Conservation (phyloP, 2,113 vertebrate species). For the Notarius lentiginosus region DNA sequence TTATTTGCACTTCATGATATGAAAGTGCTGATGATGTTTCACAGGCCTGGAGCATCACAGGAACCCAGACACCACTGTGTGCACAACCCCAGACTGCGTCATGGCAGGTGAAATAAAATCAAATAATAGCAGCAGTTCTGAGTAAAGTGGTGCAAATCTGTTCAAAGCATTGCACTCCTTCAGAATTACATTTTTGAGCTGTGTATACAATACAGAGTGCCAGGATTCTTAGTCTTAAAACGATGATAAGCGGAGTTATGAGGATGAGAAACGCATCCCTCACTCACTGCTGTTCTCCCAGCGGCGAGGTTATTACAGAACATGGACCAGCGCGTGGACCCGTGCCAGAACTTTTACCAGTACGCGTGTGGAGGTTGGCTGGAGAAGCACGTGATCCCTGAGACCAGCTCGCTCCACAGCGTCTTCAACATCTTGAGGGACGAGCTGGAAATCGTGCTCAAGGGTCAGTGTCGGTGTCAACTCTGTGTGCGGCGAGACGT, state of each 20-base stretch:
- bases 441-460: conserved; percentile 91
- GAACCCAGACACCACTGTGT: conserved; percentile 62
- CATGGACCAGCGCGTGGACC: conserved; percentile 83
- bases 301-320: conserved; percentile 91
- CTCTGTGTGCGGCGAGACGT: conserved; percentile 27
- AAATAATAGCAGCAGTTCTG: too few species aligned
- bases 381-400: conserved; percentile 86
- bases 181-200: not conserved
- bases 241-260: not conserved
- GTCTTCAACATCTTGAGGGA: conserved; percentile 92
- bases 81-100: conserved; percentile 85
- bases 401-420: conserved; percentile 91
- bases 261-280: not conserved
- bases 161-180: not conserved
- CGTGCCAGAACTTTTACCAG: conserved; percentile 93
- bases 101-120: conserved; percentile 78
- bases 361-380: conserved; percentile 95
- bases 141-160: not conserved
- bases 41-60: conserved; percentile 69
- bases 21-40: conserved; percentile 7
- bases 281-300: conserved; percentile 54
- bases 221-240: not conserved
- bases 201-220: not conserved
- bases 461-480: conserved; percentile 74
- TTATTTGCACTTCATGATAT: not conserved